Evolutionary conservation across 2,797 vertebrate species (phyloP), one percentile per base, ranked within the genome.

Genomic region (Hydrocynus forskahlii): DNA sequence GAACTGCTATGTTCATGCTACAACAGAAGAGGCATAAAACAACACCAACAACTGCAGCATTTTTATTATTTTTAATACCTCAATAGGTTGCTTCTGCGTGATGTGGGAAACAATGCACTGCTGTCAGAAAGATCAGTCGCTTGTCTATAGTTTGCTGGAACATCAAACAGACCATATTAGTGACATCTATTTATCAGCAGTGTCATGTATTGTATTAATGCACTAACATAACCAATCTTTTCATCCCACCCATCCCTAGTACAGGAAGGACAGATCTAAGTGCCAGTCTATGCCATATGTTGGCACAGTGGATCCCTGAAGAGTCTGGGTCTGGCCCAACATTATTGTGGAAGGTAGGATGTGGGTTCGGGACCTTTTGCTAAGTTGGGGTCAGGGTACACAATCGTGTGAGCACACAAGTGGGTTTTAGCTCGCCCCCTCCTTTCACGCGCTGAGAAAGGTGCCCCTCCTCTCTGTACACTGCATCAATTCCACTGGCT

Each of bases 381-480:
- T 84, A 83, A 90, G 84, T 86, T 75, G 77, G 81, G 89, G 86
- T 88, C 87, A 89, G 75, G 59, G 45, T 75, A 86, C 79, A 89
- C 87, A 91, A 91, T 87, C 82, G 81, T 87, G 76, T 85, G 81
- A 88, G 87, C 86, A 91, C 86, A 89, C 87, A 89, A 86, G 87
- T 89, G 86, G 87, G 88, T 89, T 86, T 88, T 85, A 92, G 89
- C 87, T 90, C 90, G 91, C 91, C 93, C 91, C 92, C 90, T 93
- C 92, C 92, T 94, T 95, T 95, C 93, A 94, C 85, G 84, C 89
- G 80, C 64, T 90, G 84, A 95, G 92, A 95, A 95, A 92, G 88
- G 90, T 93, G 91, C 93, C 92, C 92, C 94, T 92, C 94, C 94
- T 91, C 93, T 93, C 78, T 54, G 89, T 89, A 92, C 86, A 84